phyloP scores from a whole-genome alignment of 1,140 invertebrate species.

The Drosophila navojoa region DNA sequence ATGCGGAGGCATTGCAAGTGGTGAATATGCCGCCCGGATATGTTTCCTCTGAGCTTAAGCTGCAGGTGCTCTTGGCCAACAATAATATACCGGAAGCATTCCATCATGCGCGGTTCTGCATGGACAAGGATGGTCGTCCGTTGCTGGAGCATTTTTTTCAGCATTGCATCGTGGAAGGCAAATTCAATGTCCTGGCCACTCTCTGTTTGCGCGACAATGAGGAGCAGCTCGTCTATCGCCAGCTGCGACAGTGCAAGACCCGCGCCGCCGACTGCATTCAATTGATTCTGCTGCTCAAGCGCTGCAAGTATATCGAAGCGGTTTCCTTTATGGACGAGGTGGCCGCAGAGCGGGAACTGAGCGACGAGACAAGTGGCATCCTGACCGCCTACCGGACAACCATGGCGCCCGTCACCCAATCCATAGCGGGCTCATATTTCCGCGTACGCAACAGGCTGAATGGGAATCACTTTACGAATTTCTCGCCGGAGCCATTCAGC shows the following conservation, averaged over 20 bases:
- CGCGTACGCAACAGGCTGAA: conserved; percentile 53
- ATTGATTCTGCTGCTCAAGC: conserved; percentile 72
- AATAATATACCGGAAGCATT: conserved; percentile 70
- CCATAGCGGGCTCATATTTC: conserved; percentile 68
- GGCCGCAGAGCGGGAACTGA: conserved; percentile 25
- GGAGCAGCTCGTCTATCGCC: conserved; percentile 54
- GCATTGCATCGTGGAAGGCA: conserved; percentile 42
- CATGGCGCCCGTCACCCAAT: conserved; percentile 70
- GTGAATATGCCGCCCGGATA: conserved; percentile 37
- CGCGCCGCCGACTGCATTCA: conserved; percentile 59
- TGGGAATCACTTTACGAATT: conserved; percentile 28
- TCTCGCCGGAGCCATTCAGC: conserved; percentile 63
- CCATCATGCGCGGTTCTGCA: conserved; percentile 58
- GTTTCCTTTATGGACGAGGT: conserved; percentile 73
- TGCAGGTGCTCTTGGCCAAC: conserved; percentile 68
- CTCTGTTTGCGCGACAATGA: conserved; percentile 63
- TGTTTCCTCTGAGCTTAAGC: conserved; percentile 35
- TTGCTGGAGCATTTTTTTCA: conserved; percentile 74
- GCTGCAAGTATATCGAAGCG: conserved; percentile 78
- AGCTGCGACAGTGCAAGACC: conserved; percentile 50
- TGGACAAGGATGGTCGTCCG: conserved; percentile 38
- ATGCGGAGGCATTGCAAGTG: conserved; percentile 56
- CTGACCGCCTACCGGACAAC: conserved; percentile 68
- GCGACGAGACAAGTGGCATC: conserved; percentile 38
- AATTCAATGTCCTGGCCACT: conserved; percentile 62